Conservation (phyloP, 30 jellyfish, hydroid and myxozoan genomes). For the Rhopilema esculentum region DNA sequence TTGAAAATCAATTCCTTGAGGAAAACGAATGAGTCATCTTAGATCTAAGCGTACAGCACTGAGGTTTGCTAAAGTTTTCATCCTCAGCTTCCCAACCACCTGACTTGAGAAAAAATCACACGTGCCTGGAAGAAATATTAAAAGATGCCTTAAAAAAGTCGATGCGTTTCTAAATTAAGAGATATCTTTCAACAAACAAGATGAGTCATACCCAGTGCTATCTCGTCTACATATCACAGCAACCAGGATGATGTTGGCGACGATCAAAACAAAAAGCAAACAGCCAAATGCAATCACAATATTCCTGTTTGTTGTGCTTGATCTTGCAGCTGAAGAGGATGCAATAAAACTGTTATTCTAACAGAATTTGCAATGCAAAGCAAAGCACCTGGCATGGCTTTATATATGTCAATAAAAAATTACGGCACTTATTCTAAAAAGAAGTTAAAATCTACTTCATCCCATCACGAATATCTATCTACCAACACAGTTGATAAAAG, state of each 20-base stretch:
- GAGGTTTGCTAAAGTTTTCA: too few species aligned
- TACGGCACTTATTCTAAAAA: too few species aligned
- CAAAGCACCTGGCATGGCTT: too few species aligned
- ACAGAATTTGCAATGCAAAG: not conserved
- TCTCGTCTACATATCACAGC: conserved; percentile 66
- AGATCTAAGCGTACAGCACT: too few species aligned
- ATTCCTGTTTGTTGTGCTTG: conserved; percentile 45
- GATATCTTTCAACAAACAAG: not conserved
- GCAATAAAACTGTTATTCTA: not conserved
- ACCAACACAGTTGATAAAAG: too few species aligned
- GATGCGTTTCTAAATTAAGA: not conserved
- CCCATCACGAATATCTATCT: too few species aligned
- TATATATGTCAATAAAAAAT: too few species aligned
- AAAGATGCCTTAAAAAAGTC: not conserved
- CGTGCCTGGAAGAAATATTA: not conserved
- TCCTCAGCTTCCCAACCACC: too few species aligned
- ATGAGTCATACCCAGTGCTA: conserved; percentile 44
- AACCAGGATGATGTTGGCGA: conserved; percentile 64
- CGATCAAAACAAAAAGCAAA: conserved; percentile 47
- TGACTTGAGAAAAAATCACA: not conserved
- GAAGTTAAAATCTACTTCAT: too few species aligned
- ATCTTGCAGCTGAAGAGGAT: not conserved
- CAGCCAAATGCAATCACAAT: conserved; percentile 74
- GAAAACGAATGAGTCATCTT: too few species aligned
- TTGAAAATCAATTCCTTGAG: too few species aligned